Base-by-base conservation (phyloP, 2,888 invertebrate species). In the Diplolepis rosae region DNA sequence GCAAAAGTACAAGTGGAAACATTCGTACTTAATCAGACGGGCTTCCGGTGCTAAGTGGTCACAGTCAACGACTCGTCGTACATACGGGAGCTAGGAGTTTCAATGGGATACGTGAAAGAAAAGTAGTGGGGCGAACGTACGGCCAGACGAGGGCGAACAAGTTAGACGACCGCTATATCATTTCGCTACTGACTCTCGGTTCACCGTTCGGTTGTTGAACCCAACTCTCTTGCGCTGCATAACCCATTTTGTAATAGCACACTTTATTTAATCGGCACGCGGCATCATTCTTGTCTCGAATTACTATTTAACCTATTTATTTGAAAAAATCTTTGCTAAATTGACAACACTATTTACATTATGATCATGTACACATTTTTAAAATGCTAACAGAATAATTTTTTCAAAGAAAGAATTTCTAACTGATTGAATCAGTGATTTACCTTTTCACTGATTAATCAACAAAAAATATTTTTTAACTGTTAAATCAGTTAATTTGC, bases 211-310 rank as follows among this genome's bases (percentile, higher is more conserved):
- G 86, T 87, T 85, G 82, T 84, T 85, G 87, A 88, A 87, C 88
- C 79, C 83, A 77, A 83, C 85, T 86, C 85, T 87, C 84, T 84
- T 81, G 84, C 83, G 85, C 85, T 84, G 86, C 88, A 86, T 88
- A 88, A 88, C 88, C 88, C 84, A 88, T 88, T 88, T 88, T 88
- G 87, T 88, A 88, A 88, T 85, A 88, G 88, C 87, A 87, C 87
- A 88, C 87, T 87, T 88, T 85, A 84, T 83, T 80, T 81, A 82
- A 84, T 84, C 83, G 84, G 85, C 84, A 84, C 84, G 82, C 85
- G 84, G 81, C 81, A 84, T 84, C 84, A 83, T 85, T 82, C 83
- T 83, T 82, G 79, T 79, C 74, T 73, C 75, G 69, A 77, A 76
- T 77, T 67, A 51, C 69, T 65, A 65, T 45, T 69, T 24, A n/a